Percentiles rank a stretch among this genome's conserved stretches.
Evolutionary conservation across 1,140 invertebrate genomes (phyloP).

Genomic region (Drosophila baimaii): DNA sequence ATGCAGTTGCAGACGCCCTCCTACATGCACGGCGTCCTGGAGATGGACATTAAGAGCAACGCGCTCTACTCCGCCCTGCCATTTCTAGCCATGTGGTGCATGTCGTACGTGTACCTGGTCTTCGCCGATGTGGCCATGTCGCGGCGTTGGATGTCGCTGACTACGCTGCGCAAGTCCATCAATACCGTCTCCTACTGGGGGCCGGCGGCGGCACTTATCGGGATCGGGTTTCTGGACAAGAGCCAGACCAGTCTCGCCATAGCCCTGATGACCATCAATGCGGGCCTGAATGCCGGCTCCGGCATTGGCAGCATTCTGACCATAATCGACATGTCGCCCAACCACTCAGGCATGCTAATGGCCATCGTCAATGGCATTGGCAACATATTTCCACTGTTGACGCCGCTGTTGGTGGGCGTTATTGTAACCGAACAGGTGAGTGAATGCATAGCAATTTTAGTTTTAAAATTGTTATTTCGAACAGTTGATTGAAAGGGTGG

Average conservation of each 20-base stretch:
- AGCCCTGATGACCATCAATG: constrained; percentile 87
- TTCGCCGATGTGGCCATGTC: constrained; percentile 63
- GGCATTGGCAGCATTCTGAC: constrained; percentile 89
- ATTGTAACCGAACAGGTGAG: constrained; percentile 87
- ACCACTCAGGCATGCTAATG: constrained; percentile 89
- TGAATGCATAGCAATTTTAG: neutral
- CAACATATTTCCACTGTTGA: constrained; percentile 89
- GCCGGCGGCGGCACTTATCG: constrained; percentile 87
- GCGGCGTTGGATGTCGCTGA: constrained; percentile 63
- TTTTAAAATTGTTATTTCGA: neutral
- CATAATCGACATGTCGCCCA: constrained; percentile 90
- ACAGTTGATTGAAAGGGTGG: neutral
- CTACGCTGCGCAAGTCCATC: constrained; percentile 87
- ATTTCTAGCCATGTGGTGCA: constrained; percentile 89
- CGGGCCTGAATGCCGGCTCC: constrained; percentile 90
- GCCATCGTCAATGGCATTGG: constrained; percentile 90
- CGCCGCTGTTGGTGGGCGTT: constrained; percentile 87
- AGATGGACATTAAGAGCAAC: constrained; percentile 90
- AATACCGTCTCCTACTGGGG: constrained; percentile 87
- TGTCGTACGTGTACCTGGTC: constrained; percentile 87
- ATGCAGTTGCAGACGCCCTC: constrained; percentile 94
- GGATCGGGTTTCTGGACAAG: constrained; percentile 85
- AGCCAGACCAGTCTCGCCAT: constrained; percentile 85
- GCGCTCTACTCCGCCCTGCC: constrained; percentile 91
- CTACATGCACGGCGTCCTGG: constrained; percentile 87